These are phyloP conservation scores for Spheniscus humboldti DNA, from an alignment of 2,797 vertebrate species.

Conservation along the genomic window DNA sequence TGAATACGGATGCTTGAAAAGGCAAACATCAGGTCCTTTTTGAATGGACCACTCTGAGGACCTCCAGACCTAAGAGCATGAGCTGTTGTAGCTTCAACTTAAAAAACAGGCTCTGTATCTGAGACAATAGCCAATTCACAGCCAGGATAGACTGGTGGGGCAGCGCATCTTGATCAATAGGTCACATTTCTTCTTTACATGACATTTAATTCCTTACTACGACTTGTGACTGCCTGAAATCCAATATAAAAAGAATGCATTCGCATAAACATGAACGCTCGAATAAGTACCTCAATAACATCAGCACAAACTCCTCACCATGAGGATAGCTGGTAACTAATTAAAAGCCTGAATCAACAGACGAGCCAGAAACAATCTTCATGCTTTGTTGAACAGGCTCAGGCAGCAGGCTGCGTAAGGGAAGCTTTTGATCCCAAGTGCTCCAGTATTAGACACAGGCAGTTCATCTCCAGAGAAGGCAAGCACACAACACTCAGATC, in stretches of 20 bases:
- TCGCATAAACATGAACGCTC: rapidly evolving
- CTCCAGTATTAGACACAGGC: background rate
- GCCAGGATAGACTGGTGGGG: background rate
- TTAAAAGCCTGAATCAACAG: slow-evolving; percentile 2
- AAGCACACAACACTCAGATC: background rate
- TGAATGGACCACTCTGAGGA: background rate
- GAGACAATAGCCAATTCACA: background rate
- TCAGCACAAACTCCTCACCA: background rate
- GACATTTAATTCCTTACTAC: background rate
- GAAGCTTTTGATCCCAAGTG: background rate
- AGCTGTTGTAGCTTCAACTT: background rate
- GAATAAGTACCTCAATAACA: background rate
- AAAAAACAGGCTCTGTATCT: background rate
- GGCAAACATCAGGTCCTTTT: background rate
- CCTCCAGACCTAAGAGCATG: background rate
- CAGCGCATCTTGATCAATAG: background rate
- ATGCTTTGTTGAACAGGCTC: background rate
- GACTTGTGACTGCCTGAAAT: background rate
- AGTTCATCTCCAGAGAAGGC: background rate
- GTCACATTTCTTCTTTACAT: background rate
- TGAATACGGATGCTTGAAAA: background rate
- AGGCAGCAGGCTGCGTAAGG: background rate
- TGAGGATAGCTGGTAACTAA: background rate
- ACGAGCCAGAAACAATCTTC: background rate
- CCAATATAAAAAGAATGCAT: background rate